Base-by-base conservation (phyloP, 2,797 vertebrate genomes). In the Parauchenoglanis ngamensis region DNA sequence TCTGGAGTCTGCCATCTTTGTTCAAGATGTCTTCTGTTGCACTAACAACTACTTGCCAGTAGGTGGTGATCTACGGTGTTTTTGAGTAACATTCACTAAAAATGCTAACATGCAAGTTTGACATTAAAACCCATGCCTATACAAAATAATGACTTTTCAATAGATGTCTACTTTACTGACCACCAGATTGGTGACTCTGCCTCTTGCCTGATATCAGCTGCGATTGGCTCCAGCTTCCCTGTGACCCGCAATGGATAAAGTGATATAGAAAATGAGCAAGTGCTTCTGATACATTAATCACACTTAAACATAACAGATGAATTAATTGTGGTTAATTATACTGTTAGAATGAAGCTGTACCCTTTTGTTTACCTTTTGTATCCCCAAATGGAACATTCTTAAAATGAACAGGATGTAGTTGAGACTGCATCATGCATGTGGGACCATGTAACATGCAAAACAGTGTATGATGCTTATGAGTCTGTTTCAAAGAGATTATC, bases 291-390 rank as follows among this genome's bases (percentile, higher is more conserved):
- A 35, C 25, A 65, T 75, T 85, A 88, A 89, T 89, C 83, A 85
- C 23, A 86, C 79, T 77, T 67, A 76, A 86, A 70, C 83, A 75
- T 83, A 89, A 59, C 44, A 85, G 79, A 83, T 72, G 82, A 83
- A 90, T 89, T 87, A 82, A 80, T 59, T 86, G 68, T 75, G 68
- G 28, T 28, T 77, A 85, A 88, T 88, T 89, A 85, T 87, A 40
- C 73, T 35, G 76, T 79, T 85, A 44, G 49, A 78, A 85, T 80
- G 13, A 86, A 78, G 87, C 88, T 84, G 73, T 72, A 88, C 80
- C 21, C 35, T 79, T 83, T 80, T 80, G 83, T 85, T 88, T 49
- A 76, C 80, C 65, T 83, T n/a, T 56, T 86, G 23, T 40, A n/a
- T 76, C 19, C 25, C 63, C 35, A 67, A 52, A 76, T 49, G 83